Evolutionary conservation across 1,140 invertebrate species (phyloP), one percentile per base, ranked within the genome.

Genomic region (Cyclina sinensis): DNA sequence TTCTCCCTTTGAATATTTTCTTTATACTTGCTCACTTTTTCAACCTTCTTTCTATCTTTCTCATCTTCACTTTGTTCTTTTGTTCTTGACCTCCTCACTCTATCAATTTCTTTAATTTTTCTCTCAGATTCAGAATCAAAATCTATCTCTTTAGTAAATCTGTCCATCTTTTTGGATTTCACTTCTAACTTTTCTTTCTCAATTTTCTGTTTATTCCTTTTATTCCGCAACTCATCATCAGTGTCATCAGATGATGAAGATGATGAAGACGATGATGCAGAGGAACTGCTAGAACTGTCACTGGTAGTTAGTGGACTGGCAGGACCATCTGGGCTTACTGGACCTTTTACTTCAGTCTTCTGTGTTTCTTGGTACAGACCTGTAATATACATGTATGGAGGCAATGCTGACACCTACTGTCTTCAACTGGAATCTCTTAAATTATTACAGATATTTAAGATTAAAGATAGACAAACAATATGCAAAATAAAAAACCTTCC

Each of bases 191-290:
- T 70, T 70, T 1, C 24, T 70, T n/a, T 65, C 3, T 65, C 59
- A 3, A 65, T 27, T n/a, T n/a, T n/a, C n/a, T n/a, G n/a, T 65
- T 70, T 70, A 4, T 65, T 27, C 4, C 59, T 65, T 24, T 86
- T 21, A 4, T 48, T n/a, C 27, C 35, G 51, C 78, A 9, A 70
- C 62, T 73, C 82, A 78, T 80, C 57, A 37, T 84, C 82, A 62
- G 48, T 70, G 76, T 68, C 21, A 51, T 62, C 51, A 12, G 43
- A 59, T 18, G 65, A 57, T n/a, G 84, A 86, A n/a, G 84, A 86
- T 39, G 84, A 86, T 37, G 84, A 86, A 12, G 81, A 86, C 1
- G 85, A 79, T 0, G 85, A 87, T 43, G 76, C 62, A 30, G 80
- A 83, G 14, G 32, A 35, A 70, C 39, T 70, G 59, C 43, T 48